Percentiles rank a stretch among this genome's conserved stretches.
Evolutionary conservation across 1,140 invertebrate genomes (phyloP).

Genomic region (Apis mellifera): Amel_HAv3.1 CM009931.2:18138001-18138500

Average conservation of each 20-base stretch:
- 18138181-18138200: slow-evolving; percentile 1
- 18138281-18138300: slow-evolving; percentile 46
- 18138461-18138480: slow-evolving; percentile 47
- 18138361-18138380: slow-evolving; percentile 21
- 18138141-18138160: background rate
- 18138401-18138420: slow-evolving; percentile 28
- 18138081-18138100: no score
- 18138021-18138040: no score
- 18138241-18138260: background rate
- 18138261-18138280: slow-evolving; percentile 35
- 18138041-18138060: no score
- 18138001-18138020: no score
- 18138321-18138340: background rate
- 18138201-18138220: slow-evolving; percentile 36
- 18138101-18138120: no score
- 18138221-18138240: background rate
- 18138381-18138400: slow-evolving; percentile 46
- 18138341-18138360: slow-evolving; percentile 52
- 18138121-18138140: background rate
- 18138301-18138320: slow-evolving; percentile 36
- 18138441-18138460: slow-evolving; percentile 53
- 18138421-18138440: slow-evolving; percentile 38
- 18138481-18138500: slow-evolving; percentile 33
- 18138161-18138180: background rate
- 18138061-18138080: no score